These are phyloP conservation scores for Polypedilum pembai DNA, from an alignment of 1,140 invertebrate species.

Conservation along the genomic window DNA sequence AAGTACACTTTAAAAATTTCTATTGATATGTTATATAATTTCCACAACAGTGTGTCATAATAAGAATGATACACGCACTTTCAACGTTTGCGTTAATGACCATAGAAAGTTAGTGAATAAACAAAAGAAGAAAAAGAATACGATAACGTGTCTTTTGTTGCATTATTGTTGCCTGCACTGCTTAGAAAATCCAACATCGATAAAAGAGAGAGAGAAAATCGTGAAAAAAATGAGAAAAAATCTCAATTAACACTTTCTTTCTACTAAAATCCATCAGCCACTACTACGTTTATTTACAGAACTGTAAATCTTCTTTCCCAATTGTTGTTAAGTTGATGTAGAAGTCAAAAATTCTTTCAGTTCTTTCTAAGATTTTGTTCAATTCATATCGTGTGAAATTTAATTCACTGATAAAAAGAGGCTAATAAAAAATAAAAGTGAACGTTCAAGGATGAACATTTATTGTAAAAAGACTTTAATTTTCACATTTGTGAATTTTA, in stretches of 20 bases:
- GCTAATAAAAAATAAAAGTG: not conserved
- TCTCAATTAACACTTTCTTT: slow-evolving; percentile 8
- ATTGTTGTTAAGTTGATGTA: not conserved
- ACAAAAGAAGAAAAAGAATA: too few relatives aligned
- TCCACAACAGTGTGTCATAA: too few relatives aligned
- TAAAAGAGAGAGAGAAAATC: not conserved
- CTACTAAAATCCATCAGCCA: too few relatives aligned
- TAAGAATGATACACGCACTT: too few relatives aligned
- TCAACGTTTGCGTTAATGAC: too few relatives aligned
- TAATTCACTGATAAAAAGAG: not conserved
- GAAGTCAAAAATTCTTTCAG: slow-evolving; percentile 2
- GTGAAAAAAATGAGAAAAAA: not conserved
- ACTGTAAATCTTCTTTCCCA: not conserved
- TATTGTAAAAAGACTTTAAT: not conserved
- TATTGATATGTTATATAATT: too few relatives aligned
- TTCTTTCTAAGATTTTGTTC: not conserved
- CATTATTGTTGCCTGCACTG: too few relatives aligned
- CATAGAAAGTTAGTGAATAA: too few relatives aligned
- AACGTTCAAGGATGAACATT: too few relatives aligned
- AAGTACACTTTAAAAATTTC: too few relatives aligned
- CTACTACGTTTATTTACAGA: not conserved
- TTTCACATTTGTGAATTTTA: not conserved
- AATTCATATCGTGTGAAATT: not conserved
- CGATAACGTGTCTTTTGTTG: too few relatives aligned
- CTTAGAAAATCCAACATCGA: not conserved